Percentiles rank a stretch among this genome's conserved stretches.
phyloP scores from a whole-genome alignment of 1,140 invertebrate genomes.

The Anagrus nilaparvatae region DNA sequence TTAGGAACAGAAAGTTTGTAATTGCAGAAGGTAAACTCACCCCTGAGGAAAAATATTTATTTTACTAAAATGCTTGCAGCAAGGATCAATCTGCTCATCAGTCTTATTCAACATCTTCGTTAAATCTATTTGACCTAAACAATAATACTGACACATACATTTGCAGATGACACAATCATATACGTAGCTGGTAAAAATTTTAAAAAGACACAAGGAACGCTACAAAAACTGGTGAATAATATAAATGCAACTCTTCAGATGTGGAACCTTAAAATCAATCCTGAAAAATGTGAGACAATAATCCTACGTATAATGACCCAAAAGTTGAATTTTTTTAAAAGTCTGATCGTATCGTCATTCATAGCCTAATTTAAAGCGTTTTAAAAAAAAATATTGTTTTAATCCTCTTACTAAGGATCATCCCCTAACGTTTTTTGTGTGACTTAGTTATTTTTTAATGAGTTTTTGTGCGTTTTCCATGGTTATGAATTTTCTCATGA shows the following conservation, averaged over 20 bases:
- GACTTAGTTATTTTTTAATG: too few species aligned
- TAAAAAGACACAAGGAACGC: neutral
- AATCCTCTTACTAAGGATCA: too few species aligned
- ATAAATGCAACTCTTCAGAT: neutral
- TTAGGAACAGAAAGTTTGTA: slow-evolving; percentile 10
- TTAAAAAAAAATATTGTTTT: too few species aligned
- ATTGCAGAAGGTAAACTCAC: neutral
- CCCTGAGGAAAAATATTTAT: neutral
- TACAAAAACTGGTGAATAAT: neutral
- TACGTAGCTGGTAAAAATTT: slow-evolving; percentile 4
- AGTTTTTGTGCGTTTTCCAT: too few species aligned
- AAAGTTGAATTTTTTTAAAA: too few species aligned
- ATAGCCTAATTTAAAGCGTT: too few species aligned
- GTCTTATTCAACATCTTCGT: slow-evolving; percentile 13
- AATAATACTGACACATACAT: neutral
- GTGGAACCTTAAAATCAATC: slow-evolving; percentile 5
- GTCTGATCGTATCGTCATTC: too few species aligned
- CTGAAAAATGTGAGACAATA: slow-evolving; percentile 6
- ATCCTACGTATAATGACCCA: too few species aligned
- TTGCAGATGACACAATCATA: slow-evolving; percentile 12
- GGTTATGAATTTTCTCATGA: too few species aligned
- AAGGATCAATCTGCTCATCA: slow-evolving; percentile 10
- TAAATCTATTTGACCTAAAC: slow-evolving; percentile 3
- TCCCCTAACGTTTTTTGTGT: too few species aligned
- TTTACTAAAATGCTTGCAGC: slow-evolving; percentile 8